Base-by-base conservation (phyloP, 2,888 invertebrate species). In the Phalera bucephala region DNA sequence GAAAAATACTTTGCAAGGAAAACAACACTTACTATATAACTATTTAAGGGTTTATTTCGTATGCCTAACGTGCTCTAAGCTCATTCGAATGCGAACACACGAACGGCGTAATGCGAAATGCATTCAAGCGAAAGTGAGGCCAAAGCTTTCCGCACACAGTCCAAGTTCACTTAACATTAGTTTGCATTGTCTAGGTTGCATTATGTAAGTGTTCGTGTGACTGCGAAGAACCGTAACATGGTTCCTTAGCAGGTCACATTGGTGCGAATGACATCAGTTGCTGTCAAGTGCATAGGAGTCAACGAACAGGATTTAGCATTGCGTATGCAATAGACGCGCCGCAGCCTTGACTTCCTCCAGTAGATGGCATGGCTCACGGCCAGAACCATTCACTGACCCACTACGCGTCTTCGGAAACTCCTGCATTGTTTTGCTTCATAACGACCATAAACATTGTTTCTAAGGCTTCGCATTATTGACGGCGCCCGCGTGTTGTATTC, bases 271-370 rank as follows among this genome's bases (percentile, higher is more conserved):
- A 82, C 86, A 86, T 83, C 83, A 82, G 73, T 69, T 61, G 69
- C 74, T 80, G 83, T 84, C 87, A 86, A 88, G 82, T 84, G 80
- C 81, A 83, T 70, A 66, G 70, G 64, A 84, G 86, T 84, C 81
- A 80, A 80, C 74, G 82, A 82, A 82, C 87, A 87, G 86, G 84
- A 85, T 82, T 76, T 64, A 60, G 55, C 63, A 82, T 87, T 85
- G 72, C 52, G 80, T 81, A 88, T 86, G 79, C 86, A 79, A 64
- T 74, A 67, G 75, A 80, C 72, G 79, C 71, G 45, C 45, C 56
- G 52, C 66, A 82, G 76, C 81, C 82, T 82, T 86, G 84, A 82
- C 79, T 84, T 79, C 80, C 78, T 75, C 73, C 62, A 64, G 64
- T 64, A 64, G 54, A 60, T 58, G 41, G 46, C 60, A 71, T 83